Conservation (phyloP, 2,113 vertebrate species). For the Tricholaema leucomelas region DNA sequence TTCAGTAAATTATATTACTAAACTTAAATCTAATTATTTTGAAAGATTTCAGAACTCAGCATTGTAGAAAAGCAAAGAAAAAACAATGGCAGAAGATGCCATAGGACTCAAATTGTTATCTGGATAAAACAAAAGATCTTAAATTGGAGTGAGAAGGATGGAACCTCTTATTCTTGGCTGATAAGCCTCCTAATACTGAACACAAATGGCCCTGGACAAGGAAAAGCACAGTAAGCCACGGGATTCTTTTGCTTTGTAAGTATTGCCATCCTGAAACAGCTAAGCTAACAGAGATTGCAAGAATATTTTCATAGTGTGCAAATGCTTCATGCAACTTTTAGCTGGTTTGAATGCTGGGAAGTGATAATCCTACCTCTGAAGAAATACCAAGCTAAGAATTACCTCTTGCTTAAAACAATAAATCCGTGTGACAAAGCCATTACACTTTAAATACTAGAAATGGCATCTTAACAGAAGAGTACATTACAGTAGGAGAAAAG, state of each 20-base stretch:
- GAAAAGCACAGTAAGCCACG: background rate
- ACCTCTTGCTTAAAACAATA: background rate
- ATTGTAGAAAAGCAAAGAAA: background rate
- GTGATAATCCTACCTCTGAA: background rate
- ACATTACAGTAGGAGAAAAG: background rate
- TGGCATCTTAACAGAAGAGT: background rate
- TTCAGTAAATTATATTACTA: background rate
- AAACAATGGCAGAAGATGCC: background rate
- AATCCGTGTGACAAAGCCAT: conserved; percentile 8
- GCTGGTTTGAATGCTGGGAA: conserved; percentile 26
- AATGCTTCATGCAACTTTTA: background rate
- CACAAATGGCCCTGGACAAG: background rate
- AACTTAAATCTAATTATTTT: background rate
- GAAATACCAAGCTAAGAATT: conserved; percentile 9
- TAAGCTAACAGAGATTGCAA: background rate
- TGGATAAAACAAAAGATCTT: background rate
- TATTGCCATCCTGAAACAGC: background rate
- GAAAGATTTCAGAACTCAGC: background rate
- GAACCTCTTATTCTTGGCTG: background rate
- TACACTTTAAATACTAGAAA: conserved; percentile 1
- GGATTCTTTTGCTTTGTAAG: background rate
- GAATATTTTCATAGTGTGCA: background rate
- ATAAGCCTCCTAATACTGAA: background rate
- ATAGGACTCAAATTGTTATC: background rate
- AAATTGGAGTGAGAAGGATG: background rate